A percentile compares a stretch with the other conserved stretches of the same genome.
phyloP scores from a whole-genome alignment of 1,140 invertebrate species.

The Ostrea denselamellosa region DNA sequence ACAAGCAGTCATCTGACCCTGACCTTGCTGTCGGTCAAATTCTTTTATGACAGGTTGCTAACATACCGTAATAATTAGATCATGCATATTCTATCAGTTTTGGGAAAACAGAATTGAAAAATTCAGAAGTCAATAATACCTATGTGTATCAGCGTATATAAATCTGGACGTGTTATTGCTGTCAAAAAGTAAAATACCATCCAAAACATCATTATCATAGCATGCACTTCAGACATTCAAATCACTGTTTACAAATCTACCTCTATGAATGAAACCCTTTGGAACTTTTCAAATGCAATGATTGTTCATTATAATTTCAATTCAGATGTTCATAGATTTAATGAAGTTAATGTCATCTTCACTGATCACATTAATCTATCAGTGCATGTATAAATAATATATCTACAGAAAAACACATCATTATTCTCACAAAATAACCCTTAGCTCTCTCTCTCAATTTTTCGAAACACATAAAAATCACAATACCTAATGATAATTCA shows the following conservation, averaged over 20 bases:
- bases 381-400: background rate
- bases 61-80: background rate
- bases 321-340: background rate
- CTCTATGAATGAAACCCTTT: background rate
- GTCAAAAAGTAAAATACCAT: background rate
- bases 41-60: background rate
- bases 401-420: background rate
- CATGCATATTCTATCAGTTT: conserved; percentile 1
- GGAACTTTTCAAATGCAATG: background rate
- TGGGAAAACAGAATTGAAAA: background rate
- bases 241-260: background rate
- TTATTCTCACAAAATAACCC: background rate
- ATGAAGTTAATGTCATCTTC: background rate
- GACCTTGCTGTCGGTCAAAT: background rate
- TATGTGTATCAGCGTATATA: background rate
- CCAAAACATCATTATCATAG: background rate
- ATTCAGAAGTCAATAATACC: background rate
- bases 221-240: background rate
- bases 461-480: conserved; percentile 19
- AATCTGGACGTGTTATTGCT: background rate
- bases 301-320: background rate
- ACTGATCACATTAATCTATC: background rate
- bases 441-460: background rate
- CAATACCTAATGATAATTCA: background rate
- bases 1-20: background rate